phyloP scores from a whole-genome alignment of 2,113 vertebrate species.

The Carassius gibelio region DNA sequence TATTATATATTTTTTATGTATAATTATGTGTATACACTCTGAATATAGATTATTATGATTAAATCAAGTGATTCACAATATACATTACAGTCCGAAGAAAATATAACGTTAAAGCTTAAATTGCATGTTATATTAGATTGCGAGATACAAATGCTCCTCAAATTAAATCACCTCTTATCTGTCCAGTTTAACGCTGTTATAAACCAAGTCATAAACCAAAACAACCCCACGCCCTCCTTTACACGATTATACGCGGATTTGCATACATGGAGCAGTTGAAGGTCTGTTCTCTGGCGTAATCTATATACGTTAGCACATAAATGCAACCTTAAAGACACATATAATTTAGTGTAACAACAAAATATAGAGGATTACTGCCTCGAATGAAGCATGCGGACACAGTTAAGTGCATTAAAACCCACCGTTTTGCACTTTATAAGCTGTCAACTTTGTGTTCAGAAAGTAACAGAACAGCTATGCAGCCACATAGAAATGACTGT shows the following conservation, averaged over 20 bases:
- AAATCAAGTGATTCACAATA: no score
- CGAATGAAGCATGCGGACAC: not conserved
- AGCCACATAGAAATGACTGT: not conserved
- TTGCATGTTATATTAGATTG: not conserved
- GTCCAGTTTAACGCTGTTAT: not conserved
- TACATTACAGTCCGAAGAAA: not conserved
- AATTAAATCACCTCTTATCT: not conserved
- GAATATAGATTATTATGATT: not conserved
- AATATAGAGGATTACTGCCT: not conserved
- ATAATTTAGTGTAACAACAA: not conserved
- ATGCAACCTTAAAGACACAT: not conserved
- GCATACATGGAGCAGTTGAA: conserved; percentile 27
- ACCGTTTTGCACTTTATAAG: not conserved
- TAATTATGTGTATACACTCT: no score
- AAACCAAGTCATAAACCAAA: conserved; percentile 5
- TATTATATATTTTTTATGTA: not conserved
- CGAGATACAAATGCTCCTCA: not conserved
- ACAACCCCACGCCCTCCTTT: conserved; percentile 1
- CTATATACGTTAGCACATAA: not conserved
- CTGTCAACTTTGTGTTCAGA: conserved; percentile 34
- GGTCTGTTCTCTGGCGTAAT: not conserved
- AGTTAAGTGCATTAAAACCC: not conserved
- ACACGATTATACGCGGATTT: conserved; percentile 18
- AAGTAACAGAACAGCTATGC: conserved; percentile 7
- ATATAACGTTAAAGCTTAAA: not conserved